A percentile compares a stretch with the other conserved stretches of the same genome.
These are phyloP conservation scores for Blera fallax DNA, from an alignment of 2,888 invertebrate species.

Conservation along the genomic window DNA sequence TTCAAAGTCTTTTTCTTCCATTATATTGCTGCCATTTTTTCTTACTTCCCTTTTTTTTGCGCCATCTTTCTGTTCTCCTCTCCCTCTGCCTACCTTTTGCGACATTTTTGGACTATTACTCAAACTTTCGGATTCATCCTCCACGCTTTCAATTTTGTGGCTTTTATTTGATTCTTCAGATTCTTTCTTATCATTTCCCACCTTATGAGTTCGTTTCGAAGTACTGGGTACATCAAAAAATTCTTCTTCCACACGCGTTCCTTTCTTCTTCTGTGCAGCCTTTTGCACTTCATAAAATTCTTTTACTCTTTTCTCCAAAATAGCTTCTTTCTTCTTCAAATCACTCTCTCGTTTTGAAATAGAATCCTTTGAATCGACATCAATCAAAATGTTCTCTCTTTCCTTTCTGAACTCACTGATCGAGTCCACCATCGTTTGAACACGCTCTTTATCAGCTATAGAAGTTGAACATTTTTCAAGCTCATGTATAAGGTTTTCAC, in stretches of 20 bases:
- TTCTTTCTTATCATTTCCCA: neutral
- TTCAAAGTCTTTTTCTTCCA: neutral
- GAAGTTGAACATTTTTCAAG: conserved; percentile 74
- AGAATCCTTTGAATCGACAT: conserved; percentile 49
- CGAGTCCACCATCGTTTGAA: conserved; percentile 68
- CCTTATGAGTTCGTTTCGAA: conserved; percentile 22
- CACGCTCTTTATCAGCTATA: conserved; percentile 11
- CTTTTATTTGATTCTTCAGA: neutral
- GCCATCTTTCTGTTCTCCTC: neutral
- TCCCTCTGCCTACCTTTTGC: neutral
- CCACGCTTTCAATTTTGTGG: neutral
- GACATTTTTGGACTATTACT: neutral
- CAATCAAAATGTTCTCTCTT: conserved; percentile 75
- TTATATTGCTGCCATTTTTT: neutral
- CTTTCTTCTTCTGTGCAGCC: conserved; percentile 1
- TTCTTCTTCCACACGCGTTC: neutral
- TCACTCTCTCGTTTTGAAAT: conserved; percentile 75
- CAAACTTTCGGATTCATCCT: neutral
- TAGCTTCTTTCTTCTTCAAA: conserved; percentile 77
- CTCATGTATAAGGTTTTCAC: conserved; percentile 76
- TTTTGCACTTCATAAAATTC: conserved; percentile 75
- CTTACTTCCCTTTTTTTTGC: too few relatives aligned
- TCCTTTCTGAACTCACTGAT: conserved; percentile 77
- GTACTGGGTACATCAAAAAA: neutral
- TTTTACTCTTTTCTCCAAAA: conserved; percentile 74